phyloP scores from a whole-genome alignment of 2,113 vertebrate species.

The Alouatta palliata region DNA sequence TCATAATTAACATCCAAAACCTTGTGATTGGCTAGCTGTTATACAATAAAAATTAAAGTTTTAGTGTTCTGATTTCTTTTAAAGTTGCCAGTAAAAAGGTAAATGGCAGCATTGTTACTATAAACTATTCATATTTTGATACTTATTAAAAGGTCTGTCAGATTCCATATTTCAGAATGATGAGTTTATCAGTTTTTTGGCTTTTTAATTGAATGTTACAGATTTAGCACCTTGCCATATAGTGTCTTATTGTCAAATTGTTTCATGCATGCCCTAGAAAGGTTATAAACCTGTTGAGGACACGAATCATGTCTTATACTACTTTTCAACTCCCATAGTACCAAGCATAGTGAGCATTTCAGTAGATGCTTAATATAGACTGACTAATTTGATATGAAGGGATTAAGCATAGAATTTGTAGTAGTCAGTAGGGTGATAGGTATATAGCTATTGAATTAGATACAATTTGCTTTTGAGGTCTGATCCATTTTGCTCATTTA shows the following conservation, averaged over 20 bases:
- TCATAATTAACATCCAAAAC: not conserved
- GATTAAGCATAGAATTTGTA: not conserved
- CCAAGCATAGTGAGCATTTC: not conserved
- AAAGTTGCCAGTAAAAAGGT: not conserved
- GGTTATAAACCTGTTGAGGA: not conserved
- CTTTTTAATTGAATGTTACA: conserved; percentile 22
- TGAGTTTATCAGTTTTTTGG: not conserved
- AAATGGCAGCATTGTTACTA: not conserved
- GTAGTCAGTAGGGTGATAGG: not conserved
- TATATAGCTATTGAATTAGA: not conserved
- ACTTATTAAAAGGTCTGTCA: not conserved
- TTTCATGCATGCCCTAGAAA: not conserved
- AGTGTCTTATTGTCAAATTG: conserved; percentile 1
- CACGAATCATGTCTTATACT: not conserved
- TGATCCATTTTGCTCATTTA: conserved; percentile 13
- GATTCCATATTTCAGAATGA: conserved; percentile 35
- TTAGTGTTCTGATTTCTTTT: conserved; percentile 5
- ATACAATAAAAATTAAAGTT: not conserved
- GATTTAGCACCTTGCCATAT: not conserved
- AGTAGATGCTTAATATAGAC: not conserved
- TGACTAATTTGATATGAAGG: not conserved
- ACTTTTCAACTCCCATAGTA: not conserved
- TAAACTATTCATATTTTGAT: conserved; percentile 6
- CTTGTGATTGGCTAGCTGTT: not conserved
- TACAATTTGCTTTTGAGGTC: not conserved